These are phyloP conservation scores for Sapayoa aenigma DNA, from an alignment of 2,113 vertebrate genomes.

Conservation along the genomic window DNA sequence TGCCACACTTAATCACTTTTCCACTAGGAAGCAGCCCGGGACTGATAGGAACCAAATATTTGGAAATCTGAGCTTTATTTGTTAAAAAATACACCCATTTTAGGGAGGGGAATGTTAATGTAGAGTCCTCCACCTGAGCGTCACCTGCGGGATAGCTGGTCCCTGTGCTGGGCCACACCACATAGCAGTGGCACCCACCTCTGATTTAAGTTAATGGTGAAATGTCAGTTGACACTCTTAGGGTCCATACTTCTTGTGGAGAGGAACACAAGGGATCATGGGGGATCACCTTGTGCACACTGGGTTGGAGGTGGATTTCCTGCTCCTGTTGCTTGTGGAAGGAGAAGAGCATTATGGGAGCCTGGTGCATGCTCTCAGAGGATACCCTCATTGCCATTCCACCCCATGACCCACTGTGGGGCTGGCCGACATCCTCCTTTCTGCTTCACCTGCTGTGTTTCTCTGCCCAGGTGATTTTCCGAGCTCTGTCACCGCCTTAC, in stretches of 20 bases:
- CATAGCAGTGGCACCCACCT: accelerated
- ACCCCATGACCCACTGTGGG: accelerated
- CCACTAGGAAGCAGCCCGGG: background rate
- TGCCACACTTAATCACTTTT: background rate
- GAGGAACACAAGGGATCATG: background rate
- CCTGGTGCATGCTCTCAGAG: background rate
- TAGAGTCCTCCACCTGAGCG: background rate
- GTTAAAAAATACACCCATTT: background rate
- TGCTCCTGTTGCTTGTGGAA: accelerated
- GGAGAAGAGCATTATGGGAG: background rate
- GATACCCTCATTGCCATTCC: background rate
- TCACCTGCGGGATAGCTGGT: background rate
- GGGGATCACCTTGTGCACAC: accelerated
- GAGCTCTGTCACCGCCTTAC: slow-evolving; percentile 83
- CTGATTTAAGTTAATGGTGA: background rate
- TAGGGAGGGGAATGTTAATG: background rate
- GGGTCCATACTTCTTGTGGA: background rate
- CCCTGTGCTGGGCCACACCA: accelerated
- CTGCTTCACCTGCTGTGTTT: background rate
- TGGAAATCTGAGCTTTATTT: background rate
- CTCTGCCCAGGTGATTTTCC: slow-evolving; percentile 88
- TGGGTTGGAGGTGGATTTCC: background rate
- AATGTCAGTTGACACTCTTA: background rate
- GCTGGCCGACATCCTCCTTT: background rate
- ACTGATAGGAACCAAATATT: slow-evolving; percentile 28